Evolutionary conservation across 2,113 vertebrate species (phyloP).

Genomic region (Seriola rivoliana): DNA sequence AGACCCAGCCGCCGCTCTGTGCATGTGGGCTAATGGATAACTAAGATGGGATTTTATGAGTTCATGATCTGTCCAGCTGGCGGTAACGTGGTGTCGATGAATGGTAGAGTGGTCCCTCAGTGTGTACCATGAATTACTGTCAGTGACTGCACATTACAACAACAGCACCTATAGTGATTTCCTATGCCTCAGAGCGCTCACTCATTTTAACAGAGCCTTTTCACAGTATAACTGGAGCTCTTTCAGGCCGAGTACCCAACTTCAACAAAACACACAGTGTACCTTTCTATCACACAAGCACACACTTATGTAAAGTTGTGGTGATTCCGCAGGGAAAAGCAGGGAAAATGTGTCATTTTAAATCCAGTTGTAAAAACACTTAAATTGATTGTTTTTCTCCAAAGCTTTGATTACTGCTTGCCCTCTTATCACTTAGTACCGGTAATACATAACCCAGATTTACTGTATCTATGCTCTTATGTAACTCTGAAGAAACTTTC

Average conservation of each 20-base stretch:
- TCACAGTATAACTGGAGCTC: conserved; percentile 50
- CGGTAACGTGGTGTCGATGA: conserved; percentile 14
- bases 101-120: conserved; percentile 17
- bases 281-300: neutral
- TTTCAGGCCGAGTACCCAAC: conserved; percentile 2
- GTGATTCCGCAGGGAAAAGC: too few relatives aligned
- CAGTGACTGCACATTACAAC: conserved; percentile 46
- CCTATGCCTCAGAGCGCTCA: conserved; percentile 24
- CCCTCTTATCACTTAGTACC: neutral
- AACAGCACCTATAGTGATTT: conserved; percentile 32
- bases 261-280: neutral
- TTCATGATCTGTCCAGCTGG: neutral
- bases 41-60: conserved; percentile 17
- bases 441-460: neutral
- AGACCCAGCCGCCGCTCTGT: neutral
- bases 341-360: neutral
- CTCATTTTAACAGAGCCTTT: conserved; percentile 21
- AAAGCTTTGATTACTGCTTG: neutral
- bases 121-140: conserved; percentile 43
- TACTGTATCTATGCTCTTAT: neutral
- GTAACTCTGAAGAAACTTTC: neutral
- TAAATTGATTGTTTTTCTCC: neutral
- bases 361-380: neutral
- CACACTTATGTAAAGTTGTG: neutral
- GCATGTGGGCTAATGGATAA: conserved; percentile 33